Conservation (phyloP, 2,888 invertebrate species). For the Mythimna vitellina region DNA sequence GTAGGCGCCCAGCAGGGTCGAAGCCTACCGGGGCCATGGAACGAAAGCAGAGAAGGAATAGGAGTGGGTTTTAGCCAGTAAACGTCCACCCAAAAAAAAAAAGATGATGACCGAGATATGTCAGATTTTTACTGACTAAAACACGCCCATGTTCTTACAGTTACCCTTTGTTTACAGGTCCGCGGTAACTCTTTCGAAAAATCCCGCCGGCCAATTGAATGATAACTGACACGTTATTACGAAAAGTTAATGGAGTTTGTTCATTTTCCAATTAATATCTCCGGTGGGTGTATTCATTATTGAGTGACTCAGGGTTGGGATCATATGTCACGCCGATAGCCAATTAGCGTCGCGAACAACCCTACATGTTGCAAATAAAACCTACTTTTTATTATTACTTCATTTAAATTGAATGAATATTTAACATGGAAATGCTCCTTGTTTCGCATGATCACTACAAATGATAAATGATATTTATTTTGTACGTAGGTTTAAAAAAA, state of each 20-base stretch:
- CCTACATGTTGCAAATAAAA: constrained; percentile 39
- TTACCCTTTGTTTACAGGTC: too few relatives aligned
- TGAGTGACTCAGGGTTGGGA: constrained; percentile 62
- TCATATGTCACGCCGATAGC: constrained; percentile 64
- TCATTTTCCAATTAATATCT: constrained; percentile 70
- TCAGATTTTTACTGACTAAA: too few relatives aligned
- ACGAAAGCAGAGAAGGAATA: too few relatives aligned
- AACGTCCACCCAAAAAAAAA: too few relatives aligned
- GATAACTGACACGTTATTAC: constrained; percentile 62
- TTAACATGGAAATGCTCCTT: constrained; percentile 8
- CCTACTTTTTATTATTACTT: constrained; percentile 45
- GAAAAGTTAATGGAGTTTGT: constrained; percentile 68
- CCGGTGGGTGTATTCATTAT: constrained; percentile 70
- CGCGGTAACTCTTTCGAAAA: too few relatives aligned
- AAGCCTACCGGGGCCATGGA: too few relatives aligned
- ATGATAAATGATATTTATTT: too few relatives aligned
- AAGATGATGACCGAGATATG: too few relatives aligned
- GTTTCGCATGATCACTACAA: neutral
- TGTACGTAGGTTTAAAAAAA: too few relatives aligned
- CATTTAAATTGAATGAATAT: constrained; percentile 44
- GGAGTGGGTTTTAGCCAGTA: too few relatives aligned
- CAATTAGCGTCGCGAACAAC: constrained; percentile 69
- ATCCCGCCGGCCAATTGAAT: constrained; percentile 28
- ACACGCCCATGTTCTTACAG: too few relatives aligned
- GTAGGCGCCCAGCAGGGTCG: too few relatives aligned